These are phyloP conservation scores for Melozone crissalis DNA, from an alignment of 2,113 vertebrate genomes.

Conservation along the genomic window DNA sequence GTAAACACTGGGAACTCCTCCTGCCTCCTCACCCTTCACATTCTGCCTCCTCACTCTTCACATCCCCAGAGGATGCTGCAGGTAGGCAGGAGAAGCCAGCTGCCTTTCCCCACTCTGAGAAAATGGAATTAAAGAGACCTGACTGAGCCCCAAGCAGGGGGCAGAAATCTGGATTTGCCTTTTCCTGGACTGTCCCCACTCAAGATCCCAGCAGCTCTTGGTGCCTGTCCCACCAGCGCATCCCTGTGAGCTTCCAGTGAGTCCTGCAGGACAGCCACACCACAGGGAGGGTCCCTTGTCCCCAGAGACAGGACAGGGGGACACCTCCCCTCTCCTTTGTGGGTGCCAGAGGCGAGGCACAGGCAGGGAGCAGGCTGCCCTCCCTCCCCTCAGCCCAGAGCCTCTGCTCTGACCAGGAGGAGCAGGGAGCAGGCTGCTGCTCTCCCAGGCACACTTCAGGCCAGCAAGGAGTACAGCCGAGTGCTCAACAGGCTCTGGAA, in stretches of 20 bases:
- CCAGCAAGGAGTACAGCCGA: background rate
- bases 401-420: background rate
- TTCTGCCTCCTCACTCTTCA: background rate
- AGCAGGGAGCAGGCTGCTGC: background rate
- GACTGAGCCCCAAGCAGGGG: background rate
- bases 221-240: background rate
- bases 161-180: background rate
- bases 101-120: background rate
- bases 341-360: background rate
- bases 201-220: accelerated
- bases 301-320: accelerated
- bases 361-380: background rate
- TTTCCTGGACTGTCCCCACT: background rate
- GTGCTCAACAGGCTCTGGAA: constrained; percentile 40
- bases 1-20: background rate
- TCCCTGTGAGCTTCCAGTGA: accelerated
- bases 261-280: background rate
- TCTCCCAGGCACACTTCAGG: background rate
- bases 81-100: background rate
- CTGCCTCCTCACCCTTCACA: background rate
- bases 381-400: background rate
- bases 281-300: too few relatives aligned
- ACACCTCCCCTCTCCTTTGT: accelerated
- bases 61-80: background rate
- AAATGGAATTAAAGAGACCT: background rate